Base-by-base conservation (phyloP, 2,113 vertebrate species). In the Camelus bactrianus region DNA sequence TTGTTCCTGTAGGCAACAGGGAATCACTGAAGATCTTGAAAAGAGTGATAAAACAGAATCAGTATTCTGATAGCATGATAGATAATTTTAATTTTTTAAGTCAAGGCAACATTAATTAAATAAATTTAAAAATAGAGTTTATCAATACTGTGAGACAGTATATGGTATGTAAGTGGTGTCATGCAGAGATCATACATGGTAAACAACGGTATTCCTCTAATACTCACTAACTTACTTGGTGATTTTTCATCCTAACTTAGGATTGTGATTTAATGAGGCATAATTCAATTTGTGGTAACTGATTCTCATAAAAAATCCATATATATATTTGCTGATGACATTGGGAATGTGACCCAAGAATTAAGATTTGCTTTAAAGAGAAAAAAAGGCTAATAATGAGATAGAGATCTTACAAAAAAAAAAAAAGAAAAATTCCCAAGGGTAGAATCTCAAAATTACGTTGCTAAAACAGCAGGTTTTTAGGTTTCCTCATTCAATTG, bases 61-160 rank as follows among this genome's bases (percentile, higher is more conserved):
- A 58, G 73, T 80, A 26, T 52, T 65, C n/a, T 88, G 19, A 65
- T 84, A 22, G 0, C 26, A 65, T 52, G 0, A 67, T 1, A 32
- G 17, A 38, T 32, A 64, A 64, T 12, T 94, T 42, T 19, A 67
- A 60, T 64, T 46, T 87, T 91, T 77, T n/a, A 85, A 88, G 42
- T 88, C 64, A 93, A 93, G 19, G 19, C 24, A 89, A 89, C 2
- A 50, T 38, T 35, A 60, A 64, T 86, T 95, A 93, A 92, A 73
- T 92, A 88, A 77, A 90, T 60, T 52, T 67, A 42, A 82, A 92
- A 67, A 22, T 35, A 52, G 32, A 72, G 17, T 84, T 90, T 73
- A 93, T 73, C 73, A 91, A 93, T 73, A 93, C 32, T 70, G 11
- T 75, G 70, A 87, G n/a, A 70, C 0, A 87, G 12, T 2, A 38